Base-by-base conservation (phyloP, 2,113 vertebrate genomes). In the Sebastes schlegelii region DNA sequence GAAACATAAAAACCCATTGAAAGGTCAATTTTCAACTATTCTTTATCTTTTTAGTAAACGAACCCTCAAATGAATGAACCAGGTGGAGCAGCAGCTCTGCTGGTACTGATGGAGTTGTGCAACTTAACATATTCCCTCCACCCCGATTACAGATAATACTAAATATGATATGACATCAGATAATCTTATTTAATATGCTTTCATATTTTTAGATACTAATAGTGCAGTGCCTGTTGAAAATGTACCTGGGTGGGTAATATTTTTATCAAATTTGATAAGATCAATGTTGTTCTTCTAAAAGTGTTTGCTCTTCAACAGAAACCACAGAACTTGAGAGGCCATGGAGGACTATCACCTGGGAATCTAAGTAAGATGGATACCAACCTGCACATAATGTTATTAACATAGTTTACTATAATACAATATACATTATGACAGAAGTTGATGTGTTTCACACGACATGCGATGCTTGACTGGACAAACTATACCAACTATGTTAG, bases 311-410 rank as follows among this genome's bases (percentile, higher is more conserved):
- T 40, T 42, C 6, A 72, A 92, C 89, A 86, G 34, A 70, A 48
- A 72, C 58, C 11, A 9, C 42, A 26, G 80, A 89, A 17, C 45
- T 93, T 8, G 88, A 91, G 79, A 89, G 43, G 49, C 94, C 94
- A 0, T 94, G 94, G 94, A 92, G 93, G 70, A 81, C n/a, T 6
- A 12, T 93, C 2, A 49, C 11, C 45, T 94, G 94, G 94, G 70
- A 83, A 43, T 46, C 78, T 42, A 49, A 74, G 94, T 94, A 86
- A 86, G 91, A 19, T 23, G 7, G 6, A 23, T 8, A 51, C 55
- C 9, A 23, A 51, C 26, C 43, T 63, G 9, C 21, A 45, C 26
- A n/a, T 16, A 19, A 14, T 46, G 4, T 9, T 49, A 8, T 48
- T 14, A 21, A 34, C 9, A 51, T 40, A 23, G 9, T 69, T 40